Evolutionary conservation across 2,113 vertebrate species (phyloP).

Genomic region (Ictidomys tridecemlineatus): DNA sequence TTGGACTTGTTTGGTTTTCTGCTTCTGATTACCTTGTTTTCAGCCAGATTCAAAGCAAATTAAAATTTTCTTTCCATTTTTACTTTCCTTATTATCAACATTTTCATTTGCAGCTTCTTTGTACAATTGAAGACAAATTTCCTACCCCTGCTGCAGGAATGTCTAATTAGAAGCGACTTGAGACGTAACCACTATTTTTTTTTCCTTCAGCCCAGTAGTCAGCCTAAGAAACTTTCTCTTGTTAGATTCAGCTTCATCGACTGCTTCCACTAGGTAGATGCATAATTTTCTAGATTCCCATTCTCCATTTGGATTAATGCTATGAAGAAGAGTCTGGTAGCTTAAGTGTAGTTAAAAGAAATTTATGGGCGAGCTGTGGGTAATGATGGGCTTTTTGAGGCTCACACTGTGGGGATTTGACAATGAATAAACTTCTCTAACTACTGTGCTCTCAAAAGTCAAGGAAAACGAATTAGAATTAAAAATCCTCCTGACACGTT

Average conservation of each 20-base stretch:
- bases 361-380: neutral
- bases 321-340: neutral
- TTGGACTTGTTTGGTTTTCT: neutral
- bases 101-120: neutral
- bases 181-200: neutral
- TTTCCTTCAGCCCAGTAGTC: neutral
- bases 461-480: neutral
- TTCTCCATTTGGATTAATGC: neutral
- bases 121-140: neutral
- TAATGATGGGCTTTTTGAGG: neutral
- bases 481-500: neutral
- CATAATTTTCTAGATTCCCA: neutral
- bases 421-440: neutral
- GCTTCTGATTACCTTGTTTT: neutral
- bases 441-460: neutral
- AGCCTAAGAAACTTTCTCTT: neutral
- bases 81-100: neutral
- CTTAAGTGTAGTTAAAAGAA: neutral
- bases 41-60: neutral
- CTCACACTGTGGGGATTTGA: neutral
- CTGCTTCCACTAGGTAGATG: neutral
- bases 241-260: neutral
- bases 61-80: neutral
- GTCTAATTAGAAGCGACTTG: neutral
- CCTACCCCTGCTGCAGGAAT: neutral